Evolutionary conservation across 2,113 vertebrate genomes (phyloP).

Genomic region (Calonectris borealis): DNA sequence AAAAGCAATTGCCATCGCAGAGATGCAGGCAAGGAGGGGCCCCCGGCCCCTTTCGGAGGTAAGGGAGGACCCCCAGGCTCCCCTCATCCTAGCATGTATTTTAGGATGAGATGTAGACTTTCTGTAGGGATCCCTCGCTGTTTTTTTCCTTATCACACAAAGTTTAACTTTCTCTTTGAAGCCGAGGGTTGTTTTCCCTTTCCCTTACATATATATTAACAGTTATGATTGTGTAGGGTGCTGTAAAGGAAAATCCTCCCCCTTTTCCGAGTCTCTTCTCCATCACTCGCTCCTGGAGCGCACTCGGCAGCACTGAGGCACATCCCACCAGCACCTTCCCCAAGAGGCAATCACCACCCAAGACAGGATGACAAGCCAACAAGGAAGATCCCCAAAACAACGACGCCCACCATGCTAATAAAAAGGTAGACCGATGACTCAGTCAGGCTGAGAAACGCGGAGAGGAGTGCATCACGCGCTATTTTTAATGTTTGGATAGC

Average conservation of each 20-base stretch:
- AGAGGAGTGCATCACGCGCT: background rate
- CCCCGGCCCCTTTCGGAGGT: background rate
- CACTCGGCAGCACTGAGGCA: background rate
- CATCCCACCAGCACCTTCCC: background rate
- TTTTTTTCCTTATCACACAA: background rate
- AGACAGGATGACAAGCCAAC: background rate
- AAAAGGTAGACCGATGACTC: background rate
- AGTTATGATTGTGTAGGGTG: background rate
- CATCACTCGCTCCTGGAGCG: background rate
- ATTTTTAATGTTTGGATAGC: background rate
- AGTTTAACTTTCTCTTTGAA: background rate
- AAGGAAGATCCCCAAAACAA: background rate
- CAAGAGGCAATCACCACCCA: background rate
- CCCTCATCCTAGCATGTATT: too few relatives aligned
- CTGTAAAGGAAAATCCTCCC: background rate
- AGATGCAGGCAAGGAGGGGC: background rate
- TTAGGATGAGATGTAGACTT: background rate
- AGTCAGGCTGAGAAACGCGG: background rate
- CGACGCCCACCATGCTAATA: background rate
- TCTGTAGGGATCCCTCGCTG: background rate
- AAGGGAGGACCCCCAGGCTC: background rate
- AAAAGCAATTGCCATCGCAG: background rate
- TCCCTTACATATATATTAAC: background rate
- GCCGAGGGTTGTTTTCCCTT: background rate
- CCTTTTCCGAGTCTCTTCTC: background rate